A percentile compares a stretch with the other conserved stretches of the same genome.
These are phyloP conservation scores for Pica pica DNA, from an alignment of 2,113 vertebrate genomes.

Conservation along the genomic window DNA sequence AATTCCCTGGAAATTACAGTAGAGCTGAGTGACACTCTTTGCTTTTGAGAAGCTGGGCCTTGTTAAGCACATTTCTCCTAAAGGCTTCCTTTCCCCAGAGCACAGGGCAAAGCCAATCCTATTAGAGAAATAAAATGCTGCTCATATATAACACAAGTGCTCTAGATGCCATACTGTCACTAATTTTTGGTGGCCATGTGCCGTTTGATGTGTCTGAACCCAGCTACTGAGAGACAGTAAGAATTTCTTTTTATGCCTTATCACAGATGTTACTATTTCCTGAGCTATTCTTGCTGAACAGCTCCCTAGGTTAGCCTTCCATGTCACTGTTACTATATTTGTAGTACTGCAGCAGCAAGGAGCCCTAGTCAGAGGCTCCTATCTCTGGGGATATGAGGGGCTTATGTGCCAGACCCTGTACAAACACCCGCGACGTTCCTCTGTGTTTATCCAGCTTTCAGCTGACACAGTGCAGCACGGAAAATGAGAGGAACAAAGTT, in stretches of 20 bases:
- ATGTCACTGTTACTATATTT: background rate
- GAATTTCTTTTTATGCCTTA: background rate
- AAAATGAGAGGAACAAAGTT: background rate
- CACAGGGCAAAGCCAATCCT: background rate
- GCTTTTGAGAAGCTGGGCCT: background rate
- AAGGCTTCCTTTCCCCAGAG: background rate
- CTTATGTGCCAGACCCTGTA: background rate
- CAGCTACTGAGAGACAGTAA: background rate
- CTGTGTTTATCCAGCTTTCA: background rate
- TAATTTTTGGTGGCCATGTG: background rate
- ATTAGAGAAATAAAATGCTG: background rate
- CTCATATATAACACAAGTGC: background rate
- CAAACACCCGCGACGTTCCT: background rate
- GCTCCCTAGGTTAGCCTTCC: background rate
- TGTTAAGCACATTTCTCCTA: background rate
- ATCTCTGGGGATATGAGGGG: background rate
- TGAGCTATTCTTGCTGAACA: background rate
- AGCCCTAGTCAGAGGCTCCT: background rate
- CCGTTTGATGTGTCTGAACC: background rate
- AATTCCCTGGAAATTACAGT: background rate
- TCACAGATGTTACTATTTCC: constrained; percentile 6
- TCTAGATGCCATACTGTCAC: background rate
- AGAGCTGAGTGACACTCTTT: background rate
- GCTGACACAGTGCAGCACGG: background rate
- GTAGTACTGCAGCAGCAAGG: background rate